These are phyloP conservation scores for Oryzias celebensis DNA, from an alignment of 2,113 vertebrate genomes.

Conservation along the genomic window DNA sequence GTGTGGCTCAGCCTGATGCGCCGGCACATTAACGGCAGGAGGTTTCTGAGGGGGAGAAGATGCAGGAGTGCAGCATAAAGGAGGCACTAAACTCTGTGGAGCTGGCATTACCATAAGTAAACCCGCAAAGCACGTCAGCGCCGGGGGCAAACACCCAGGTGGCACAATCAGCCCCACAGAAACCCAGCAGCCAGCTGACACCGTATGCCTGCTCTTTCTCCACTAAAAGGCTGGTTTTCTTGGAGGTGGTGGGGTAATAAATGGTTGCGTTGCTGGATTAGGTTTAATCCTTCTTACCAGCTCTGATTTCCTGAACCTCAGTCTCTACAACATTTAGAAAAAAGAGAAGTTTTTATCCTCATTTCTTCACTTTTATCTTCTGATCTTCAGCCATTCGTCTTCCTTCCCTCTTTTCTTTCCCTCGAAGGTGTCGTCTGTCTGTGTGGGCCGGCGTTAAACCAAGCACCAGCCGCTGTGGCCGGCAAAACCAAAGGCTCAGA, in stretches of 20 bases:
- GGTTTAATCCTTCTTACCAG: constrained; percentile 12
- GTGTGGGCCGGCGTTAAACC: constrained; percentile 66
- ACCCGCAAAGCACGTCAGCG: constrained; percentile 68
- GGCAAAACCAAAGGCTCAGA: constrained; percentile 48
- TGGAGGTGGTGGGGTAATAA: not conserved
- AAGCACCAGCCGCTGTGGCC: constrained; percentile 56
- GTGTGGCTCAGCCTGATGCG: constrained; percentile 35
- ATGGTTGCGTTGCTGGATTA: constrained; percentile 25
- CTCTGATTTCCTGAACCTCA: constrained; percentile 10
- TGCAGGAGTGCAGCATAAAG: constrained; percentile 46
- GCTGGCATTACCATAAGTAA: constrained; percentile 74
- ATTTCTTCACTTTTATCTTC: not conserved
- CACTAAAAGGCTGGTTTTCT: constrained; percentile 1
- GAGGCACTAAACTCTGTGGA: constrained; percentile 62
- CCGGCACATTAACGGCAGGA: too few relatives aligned
- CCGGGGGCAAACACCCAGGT: constrained; percentile 66
- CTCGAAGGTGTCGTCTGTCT: constrained; percentile 57
- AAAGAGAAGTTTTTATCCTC: not conserved
- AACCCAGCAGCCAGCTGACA: constrained; percentile 21
- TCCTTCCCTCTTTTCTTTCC: not conserved
- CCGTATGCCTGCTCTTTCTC: constrained; percentile 17
- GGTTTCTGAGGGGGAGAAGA: too few relatives aligned
- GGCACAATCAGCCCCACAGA: constrained; percentile 51
- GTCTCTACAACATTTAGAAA: constrained; percentile 1
- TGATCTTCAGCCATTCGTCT: not conserved